Evolutionary conservation across 2,113 vertebrate genomes (phyloP).

Genomic region (Tichodroma muraria): DNA sequence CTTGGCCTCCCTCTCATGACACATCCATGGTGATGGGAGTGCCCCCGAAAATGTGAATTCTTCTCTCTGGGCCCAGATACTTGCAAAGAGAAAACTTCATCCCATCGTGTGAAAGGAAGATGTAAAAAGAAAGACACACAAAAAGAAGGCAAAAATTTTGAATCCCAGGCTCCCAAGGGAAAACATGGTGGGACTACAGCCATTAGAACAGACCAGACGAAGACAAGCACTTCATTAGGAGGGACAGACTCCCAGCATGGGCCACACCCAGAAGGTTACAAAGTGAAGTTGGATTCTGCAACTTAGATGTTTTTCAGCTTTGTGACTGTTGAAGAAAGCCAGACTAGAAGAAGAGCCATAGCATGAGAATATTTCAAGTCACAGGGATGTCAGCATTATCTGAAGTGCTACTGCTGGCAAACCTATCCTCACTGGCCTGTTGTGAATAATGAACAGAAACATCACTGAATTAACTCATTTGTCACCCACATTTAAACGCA

Average conservation of each 20-base stretch:
- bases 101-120: background rate
- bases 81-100: background rate
- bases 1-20: background rate
- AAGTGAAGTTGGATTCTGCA: background rate
- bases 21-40: fast-evolving
- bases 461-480: background rate
- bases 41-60: background rate
- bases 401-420: background rate
- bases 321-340: background rate
- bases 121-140: background rate
- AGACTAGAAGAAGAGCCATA: background rate
- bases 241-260: background rate
- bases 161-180: background rate
- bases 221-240: background rate
- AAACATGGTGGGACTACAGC: background rate
- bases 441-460: background rate
- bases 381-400: background rate
- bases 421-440: background rate
- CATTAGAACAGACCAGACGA: background rate
- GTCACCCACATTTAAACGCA: background rate
- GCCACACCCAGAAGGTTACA: background rate
- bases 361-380: background rate
- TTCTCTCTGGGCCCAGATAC: background rate
- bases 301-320: background rate
- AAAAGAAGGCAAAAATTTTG: background rate